These are phyloP conservation scores for Drosophila fuyamai DNA, from an alignment of 1,140 invertebrate genomes.

Conservation along the genomic window DNA sequence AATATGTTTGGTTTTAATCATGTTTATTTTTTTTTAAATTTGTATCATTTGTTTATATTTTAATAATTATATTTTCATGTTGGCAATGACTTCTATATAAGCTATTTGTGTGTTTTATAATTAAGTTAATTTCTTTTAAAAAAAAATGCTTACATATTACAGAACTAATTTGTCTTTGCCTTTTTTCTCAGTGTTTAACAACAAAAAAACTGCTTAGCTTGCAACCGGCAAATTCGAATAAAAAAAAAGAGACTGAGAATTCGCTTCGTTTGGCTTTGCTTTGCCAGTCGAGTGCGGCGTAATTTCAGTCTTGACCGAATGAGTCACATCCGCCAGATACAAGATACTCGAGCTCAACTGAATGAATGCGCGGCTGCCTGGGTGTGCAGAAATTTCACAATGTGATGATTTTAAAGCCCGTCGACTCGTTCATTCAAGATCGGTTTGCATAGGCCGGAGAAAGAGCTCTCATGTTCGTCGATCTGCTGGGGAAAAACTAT, in stretches of 20 bases:
- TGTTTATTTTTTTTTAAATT: too few relatives aligned
- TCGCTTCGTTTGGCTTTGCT: constrained; percentile 10
- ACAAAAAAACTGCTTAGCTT: constrained; percentile 43
- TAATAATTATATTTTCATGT: too few relatives aligned
- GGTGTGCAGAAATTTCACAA: constrained; percentile 53
- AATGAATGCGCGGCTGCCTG: constrained; percentile 26
- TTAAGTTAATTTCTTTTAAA: too few relatives aligned
- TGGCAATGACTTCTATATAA: too few relatives aligned
- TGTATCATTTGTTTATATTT: too few relatives aligned
- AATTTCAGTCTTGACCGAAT: constrained; percentile 66
- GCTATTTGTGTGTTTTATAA: too few relatives aligned
- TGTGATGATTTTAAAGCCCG: constrained; percentile 37
- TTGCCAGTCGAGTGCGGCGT: constrained; percentile 33
- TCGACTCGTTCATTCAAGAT: constrained; percentile 24
- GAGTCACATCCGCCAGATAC: constrained; percentile 72
- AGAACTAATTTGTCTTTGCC: not conserved
- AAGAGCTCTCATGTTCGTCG: constrained; percentile 10
- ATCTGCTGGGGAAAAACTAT: constrained; percentile 15
- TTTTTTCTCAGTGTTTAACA: not conserved
- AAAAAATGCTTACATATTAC: not conserved
- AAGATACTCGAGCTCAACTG: constrained; percentile 23
- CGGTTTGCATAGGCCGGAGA: constrained; percentile 19
- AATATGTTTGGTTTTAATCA: too few relatives aligned
- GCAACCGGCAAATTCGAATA: constrained; percentile 37
- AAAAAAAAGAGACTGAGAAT: constrained; percentile 10